Conservation (phyloP, 2,888 invertebrate genomes). For the Nephrotoma flavescens region DNA sequence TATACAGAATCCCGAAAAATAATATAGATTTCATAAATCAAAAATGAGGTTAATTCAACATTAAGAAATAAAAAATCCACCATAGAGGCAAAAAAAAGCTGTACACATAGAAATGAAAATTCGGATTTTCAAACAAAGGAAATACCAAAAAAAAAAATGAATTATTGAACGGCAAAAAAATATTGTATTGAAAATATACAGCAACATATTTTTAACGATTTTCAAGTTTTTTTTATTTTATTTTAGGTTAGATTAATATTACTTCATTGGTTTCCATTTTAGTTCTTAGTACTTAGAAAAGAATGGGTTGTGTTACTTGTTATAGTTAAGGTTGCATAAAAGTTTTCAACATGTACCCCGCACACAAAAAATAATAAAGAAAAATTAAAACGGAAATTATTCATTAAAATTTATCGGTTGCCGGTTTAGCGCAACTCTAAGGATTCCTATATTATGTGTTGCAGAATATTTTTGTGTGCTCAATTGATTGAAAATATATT, state of each 20-base stretch:
- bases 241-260: not conserved
- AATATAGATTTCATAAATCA: not conserved
- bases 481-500: not conserved
- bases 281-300: not conserved
- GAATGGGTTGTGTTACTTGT: not conserved
- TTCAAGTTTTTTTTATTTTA: not conserved
- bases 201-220: not conserved
- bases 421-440: not conserved
- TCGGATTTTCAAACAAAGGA: not conserved
- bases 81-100: not conserved
- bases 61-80: not conserved
- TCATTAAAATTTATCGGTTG: not conserved
- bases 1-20: not conserved
- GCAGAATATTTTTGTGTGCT: not conserved
- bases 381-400: not conserved
- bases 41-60: not conserved
- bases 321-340: not conserved
- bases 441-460: not conserved
- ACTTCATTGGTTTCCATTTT: not conserved
- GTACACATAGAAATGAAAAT: not conserved
- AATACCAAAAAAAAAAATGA: not conserved
- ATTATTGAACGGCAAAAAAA: not conserved
- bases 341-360: not conserved
- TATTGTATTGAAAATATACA: not conserved
- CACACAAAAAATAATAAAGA: not conserved